Percentiles rank a stretch among this genome's conserved stretches.
Evolutionary conservation across 2,888 invertebrate genomes (phyloP).

Genomic region (Trachelus troglodyta): DNA sequence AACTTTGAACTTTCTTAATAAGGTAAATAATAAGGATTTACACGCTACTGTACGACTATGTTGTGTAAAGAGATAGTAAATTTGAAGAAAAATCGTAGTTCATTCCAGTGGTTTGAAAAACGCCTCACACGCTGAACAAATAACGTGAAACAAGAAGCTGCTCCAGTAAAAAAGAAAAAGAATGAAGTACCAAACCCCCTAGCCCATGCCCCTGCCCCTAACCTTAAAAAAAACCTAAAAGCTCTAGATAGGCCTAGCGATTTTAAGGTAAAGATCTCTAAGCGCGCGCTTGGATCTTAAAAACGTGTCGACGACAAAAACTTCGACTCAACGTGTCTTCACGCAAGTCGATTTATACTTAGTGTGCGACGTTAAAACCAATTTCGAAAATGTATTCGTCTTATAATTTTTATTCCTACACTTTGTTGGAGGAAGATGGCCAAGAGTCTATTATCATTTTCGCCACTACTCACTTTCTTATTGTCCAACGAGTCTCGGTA

Average conservation of each 20-base stretch:
- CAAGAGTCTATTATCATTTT: slow-evolving; percentile 19
- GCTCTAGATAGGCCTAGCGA: slow-evolving; percentile 31
- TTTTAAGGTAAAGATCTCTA: slow-evolving; percentile 34
- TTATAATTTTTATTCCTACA: background rate
- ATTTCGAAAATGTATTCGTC: background rate
- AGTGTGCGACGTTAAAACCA: background rate
- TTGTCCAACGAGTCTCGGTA: slow-evolving; percentile 27
- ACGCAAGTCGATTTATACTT: background rate
- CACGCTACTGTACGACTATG: slow-evolving; percentile 52
- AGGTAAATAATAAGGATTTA: slow-evolving; percentile 53
- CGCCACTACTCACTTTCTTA: slow-evolving; percentile 35
- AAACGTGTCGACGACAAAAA: background rate
- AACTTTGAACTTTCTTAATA: slow-evolving; percentile 52
- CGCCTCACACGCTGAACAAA: slow-evolving; percentile 35
- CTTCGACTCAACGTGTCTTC: background rate
- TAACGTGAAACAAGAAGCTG: slow-evolving; percentile 17
- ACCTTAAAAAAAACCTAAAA: background rate
- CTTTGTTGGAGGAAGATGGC: background rate
- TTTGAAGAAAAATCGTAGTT: slow-evolving; percentile 52
- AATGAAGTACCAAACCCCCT: slow-evolving; percentile 30
- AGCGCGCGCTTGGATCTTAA: slow-evolving; percentile 33
- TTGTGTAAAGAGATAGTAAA: slow-evolving; percentile 55
- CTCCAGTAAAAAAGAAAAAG: slow-evolving; percentile 5
- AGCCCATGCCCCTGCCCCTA: background rate
- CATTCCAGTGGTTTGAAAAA: slow-evolving; percentile 54